These are phyloP conservation scores for Ciconia stormi DNA, from an alignment of 2,113 vertebrate species.

Conservation along the genomic window DNA sequence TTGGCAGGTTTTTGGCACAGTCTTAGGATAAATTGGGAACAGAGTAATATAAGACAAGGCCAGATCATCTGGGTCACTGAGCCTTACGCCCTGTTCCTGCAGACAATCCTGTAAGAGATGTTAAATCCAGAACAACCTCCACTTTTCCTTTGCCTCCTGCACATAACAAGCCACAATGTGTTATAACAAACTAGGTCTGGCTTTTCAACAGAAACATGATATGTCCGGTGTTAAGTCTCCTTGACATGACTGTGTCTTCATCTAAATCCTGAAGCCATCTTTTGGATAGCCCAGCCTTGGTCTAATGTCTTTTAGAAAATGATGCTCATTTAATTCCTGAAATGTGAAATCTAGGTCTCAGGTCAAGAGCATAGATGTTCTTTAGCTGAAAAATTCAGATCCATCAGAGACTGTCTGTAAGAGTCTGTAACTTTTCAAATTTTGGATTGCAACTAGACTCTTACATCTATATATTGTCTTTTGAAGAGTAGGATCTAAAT, in stretches of 20 bases:
- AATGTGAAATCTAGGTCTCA: slow-evolving; percentile 58
- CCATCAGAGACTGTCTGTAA: slow-evolving; percentile 33
- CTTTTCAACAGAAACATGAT: slow-evolving; percentile 11
- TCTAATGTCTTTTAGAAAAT: slow-evolving; percentile 61
- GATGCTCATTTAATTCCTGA: slow-evolving; percentile 59
- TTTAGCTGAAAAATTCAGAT: slow-evolving; percentile 59
- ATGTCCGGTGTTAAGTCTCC: slow-evolving; percentile 48
- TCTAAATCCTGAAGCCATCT: slow-evolving; percentile 44
- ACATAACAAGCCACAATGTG: not conserved
- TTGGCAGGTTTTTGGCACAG: slow-evolving; percentile 27
- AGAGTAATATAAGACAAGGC: not conserved
- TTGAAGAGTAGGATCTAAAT: slow-evolving; percentile 28
- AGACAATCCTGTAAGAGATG: not conserved
- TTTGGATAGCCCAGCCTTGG: slow-evolving; percentile 52
- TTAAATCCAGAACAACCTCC: not conserved
- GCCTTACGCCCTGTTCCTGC: not conserved
- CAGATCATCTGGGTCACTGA: not conserved
- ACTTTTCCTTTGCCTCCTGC: slow-evolving; percentile 3
- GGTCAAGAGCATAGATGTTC: slow-evolving; percentile 47
- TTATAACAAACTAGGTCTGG: not conserved
- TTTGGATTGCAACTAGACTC: not conserved
- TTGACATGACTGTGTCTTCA: slow-evolving; percentile 59
- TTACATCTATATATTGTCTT: not conserved
- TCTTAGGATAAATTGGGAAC: not conserved
- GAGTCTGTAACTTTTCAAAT: slow-evolving; percentile 14